Conservation (phyloP, 1,140 invertebrate species). For the Nomia melanderi region DNA sequence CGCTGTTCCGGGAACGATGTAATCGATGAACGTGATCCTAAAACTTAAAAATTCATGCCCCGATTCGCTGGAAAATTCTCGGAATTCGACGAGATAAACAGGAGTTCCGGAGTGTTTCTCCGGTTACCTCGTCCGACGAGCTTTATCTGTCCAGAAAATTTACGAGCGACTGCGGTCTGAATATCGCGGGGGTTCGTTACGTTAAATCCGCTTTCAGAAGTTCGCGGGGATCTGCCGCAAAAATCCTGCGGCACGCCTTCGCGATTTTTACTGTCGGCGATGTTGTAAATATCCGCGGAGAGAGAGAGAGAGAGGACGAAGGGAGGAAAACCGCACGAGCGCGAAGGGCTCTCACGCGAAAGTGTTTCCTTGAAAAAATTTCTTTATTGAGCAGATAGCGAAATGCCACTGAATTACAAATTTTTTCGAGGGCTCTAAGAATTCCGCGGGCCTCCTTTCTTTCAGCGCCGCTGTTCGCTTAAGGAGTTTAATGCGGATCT, state of each 20-base stretch:
- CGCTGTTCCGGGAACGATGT: not conserved
- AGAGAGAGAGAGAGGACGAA: too few relatives aligned
- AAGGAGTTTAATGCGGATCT: not conserved
- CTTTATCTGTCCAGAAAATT: constrained; percentile 2
- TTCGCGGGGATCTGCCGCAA: not conserved
- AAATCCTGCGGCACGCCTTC: not conserved
- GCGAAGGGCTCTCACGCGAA: not conserved
- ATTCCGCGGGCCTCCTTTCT: not conserved
- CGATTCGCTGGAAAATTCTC: constrained; percentile 2
- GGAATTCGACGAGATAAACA: constrained; percentile 6
- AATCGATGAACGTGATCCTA: not conserved
- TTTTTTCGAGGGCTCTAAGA: not conserved
- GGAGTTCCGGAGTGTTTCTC: not conserved
- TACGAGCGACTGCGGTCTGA: constrained; percentile 5
- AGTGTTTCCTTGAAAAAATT: constrained; percentile 1
- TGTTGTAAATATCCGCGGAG: not conserved
- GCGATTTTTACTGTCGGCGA: constrained; percentile 1
- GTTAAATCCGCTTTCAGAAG: not conserved
- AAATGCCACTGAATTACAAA: not conserved
- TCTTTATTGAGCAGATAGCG: not conserved
- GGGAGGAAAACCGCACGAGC: not conserved
- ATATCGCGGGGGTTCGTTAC: not conserved
- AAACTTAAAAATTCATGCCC: constrained; percentile 2
- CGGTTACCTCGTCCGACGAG: constrained; percentile 1
- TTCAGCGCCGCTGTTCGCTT: not conserved